phyloP scores from a whole-genome alignment of 1,140 invertebrate genomes.

The Monochamus saltuarius region DNA sequence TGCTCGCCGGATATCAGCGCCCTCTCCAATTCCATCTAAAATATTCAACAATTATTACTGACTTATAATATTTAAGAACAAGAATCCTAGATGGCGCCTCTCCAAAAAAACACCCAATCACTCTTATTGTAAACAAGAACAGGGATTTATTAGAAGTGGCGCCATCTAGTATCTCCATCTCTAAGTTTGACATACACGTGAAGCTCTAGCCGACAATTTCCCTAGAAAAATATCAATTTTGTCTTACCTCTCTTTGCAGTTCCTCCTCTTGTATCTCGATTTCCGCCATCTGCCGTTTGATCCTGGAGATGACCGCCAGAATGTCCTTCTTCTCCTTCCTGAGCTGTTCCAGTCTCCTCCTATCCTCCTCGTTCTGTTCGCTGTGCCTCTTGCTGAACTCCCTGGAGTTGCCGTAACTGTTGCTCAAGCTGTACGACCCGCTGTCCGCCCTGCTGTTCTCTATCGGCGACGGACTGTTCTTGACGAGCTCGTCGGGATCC shows the following conservation, averaged over 20 bases:
- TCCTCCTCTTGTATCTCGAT: constrained; percentile 82
- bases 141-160: no score
- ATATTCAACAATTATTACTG: constrained; percentile 31
- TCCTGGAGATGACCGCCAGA: constrained; percentile 58
- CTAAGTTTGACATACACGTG: no score
- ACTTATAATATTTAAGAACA: neutral
- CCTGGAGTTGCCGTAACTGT: neutral
- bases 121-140: no score
- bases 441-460: constrained; percentile 3
- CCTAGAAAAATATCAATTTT: neutral
- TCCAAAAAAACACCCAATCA: no score
- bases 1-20: constrained; percentile 80
- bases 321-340: constrained; percentile 61
- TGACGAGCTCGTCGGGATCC: constrained; percentile 9
- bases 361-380: constrained; percentile 26
- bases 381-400: constrained; percentile 13
- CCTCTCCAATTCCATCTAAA: constrained; percentile 80
- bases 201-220: no score
- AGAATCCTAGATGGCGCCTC: no score
- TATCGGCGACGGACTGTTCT: constrained; percentile 5
- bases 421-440: neutral
- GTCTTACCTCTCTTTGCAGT: constrained; percentile 73
- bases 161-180: no score
- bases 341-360: constrained; percentile 52
- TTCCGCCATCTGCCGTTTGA: constrained; percentile 76